phyloP scores from a whole-genome alignment of 1,140 invertebrate genomes.

The Mya arenaria region DNA sequence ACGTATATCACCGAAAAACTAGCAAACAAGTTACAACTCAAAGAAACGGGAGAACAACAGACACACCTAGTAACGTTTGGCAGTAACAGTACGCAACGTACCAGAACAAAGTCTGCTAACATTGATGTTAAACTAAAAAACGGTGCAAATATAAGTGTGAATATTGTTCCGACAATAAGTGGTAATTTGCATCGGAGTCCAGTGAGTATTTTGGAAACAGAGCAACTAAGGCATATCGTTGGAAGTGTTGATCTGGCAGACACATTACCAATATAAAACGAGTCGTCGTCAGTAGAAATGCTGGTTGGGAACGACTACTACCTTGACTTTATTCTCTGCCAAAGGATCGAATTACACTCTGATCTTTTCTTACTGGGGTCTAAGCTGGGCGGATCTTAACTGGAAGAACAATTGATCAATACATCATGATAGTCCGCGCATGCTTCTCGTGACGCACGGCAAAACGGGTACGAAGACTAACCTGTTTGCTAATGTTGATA shows the following conservation, averaged over 20 bases:
- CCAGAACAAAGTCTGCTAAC: neutral
- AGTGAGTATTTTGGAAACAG: neutral
- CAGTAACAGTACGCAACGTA: neutral
- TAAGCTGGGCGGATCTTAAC: conserved; percentile 46
- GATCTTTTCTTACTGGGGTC: conserved; percentile 31
- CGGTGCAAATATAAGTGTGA: neutral
- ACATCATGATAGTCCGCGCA: neutral
- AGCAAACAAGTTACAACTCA: neutral
- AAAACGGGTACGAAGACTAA: conserved; percentile 7
- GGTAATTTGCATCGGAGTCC: neutral
- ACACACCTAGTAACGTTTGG: conserved; percentile 1
- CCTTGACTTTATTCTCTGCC: conserved; percentile 26
- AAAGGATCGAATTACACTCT: conserved; percentile 33
- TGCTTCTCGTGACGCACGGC: conserved; percentile 31
- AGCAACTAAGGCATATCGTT: neutral
- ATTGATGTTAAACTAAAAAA: neutral
- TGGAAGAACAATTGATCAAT: neutral
- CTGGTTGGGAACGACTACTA: conserved; percentile 2
- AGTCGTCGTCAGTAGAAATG: neutral
- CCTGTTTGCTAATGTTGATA: conserved; percentile 21
- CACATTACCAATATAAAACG: neutral
- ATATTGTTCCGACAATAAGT: conserved; percentile 6
- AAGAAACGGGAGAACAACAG: neutral
- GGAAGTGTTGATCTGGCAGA: neutral
- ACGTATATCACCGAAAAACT: conserved; percentile 16